Conservation (phyloP, 2,797 vertebrate species). For the Siniperca scherzeri region DNA sequence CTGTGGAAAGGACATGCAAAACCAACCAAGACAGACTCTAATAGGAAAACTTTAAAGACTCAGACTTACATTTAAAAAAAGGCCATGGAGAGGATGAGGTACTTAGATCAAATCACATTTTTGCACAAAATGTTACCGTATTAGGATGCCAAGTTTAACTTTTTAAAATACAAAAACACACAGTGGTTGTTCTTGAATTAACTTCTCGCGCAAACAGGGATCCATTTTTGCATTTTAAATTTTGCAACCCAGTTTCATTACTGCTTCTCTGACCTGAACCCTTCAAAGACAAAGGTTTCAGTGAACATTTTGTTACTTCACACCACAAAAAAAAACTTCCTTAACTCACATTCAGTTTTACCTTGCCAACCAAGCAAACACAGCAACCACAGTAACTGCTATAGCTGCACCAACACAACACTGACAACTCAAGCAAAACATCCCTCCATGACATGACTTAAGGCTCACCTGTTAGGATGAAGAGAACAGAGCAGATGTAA, state of each 20-base stretch:
- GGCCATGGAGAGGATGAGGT: background rate
- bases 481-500: conserved; percentile 64
- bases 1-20: conserved; percentile 58
- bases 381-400: conserved; percentile 52
- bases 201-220: too few species aligned
- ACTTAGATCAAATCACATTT: accelerated
- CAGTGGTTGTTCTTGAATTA: background rate
- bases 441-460: background rate
- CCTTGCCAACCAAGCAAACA: conserved; percentile 47
- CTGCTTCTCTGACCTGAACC: conserved; percentile 8
- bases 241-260: conserved; percentile 10
- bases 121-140: background rate
- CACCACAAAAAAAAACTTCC: conserved; percentile 35
- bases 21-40: background rate
- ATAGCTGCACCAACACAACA: conserved; percentile 29
- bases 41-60: background rate
- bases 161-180: background rate
- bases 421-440: conserved; percentile 17
- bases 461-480: conserved; percentile 82
- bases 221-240: background rate
- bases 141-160: background rate
- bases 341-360: conserved; percentile 22
- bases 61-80: background rate
- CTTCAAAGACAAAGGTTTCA: background rate
- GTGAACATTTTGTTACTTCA: background rate